Evolutionary conservation across 2,797 vertebrate genomes (phyloP), one percentile per base, ranked within the genome.

Genomic region (Phataginus tricuspis): DNA sequence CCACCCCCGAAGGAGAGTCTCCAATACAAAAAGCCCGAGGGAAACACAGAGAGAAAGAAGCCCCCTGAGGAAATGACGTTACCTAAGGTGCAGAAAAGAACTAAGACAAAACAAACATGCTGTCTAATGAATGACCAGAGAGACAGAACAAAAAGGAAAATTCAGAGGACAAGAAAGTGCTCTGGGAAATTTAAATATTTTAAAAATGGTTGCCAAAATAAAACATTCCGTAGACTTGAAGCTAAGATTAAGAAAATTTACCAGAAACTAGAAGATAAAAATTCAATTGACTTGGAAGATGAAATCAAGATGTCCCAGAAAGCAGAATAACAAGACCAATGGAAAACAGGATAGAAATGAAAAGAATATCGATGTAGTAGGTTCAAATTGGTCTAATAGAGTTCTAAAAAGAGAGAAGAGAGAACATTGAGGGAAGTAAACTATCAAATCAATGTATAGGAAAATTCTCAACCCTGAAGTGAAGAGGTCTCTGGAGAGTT

Each of bases 261-360:
- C 59, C 34, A 16, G 72, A 78, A 78, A 88, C 51, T 39, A 69
- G 91, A 89, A 85, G 45, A 94, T 80, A 86, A 80, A 88, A 82
- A 94, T 69, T 93, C 78, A 68, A 34, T 53, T 87, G 29, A 93
- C 78, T 31, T 85, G 51, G n/a, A 96, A 86, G 63, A 74, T 55
- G 45, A 87, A 42, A 39, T 45, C 82, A 57, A 97, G 55, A 79
- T 84, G 39, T 82, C 78, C 78, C n/a, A 59, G 88, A 84, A 93
- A 91, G 53, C 61, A 86, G 78, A 85, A 89, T 68, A 91, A 71
- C 49, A 82, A 88, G 95, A 88, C 31, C 53, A 84, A 75, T 96
- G 72, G 59, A 86, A 93, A 96, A 96, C 82, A 95, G 80, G 85
- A 75, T 64, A 51, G 53, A 92, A 82, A 37, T 21, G n/a, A 78